phyloP scores from a whole-genome alignment of 2,888 invertebrate genomes.

The Drosophila affinis region DNA sequence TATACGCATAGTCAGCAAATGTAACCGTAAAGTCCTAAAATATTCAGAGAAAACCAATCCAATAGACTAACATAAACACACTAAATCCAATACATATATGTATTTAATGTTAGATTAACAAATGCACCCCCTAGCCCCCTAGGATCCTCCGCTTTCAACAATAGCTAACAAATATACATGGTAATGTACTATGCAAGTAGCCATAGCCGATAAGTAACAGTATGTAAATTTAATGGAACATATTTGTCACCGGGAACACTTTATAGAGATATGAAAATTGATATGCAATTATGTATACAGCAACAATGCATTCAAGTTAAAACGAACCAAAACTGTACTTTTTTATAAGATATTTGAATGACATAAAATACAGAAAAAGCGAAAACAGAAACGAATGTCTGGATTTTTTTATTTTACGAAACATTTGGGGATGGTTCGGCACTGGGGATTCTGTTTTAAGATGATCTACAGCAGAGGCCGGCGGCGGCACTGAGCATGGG shows the following conservation, averaged over 20 bases:
- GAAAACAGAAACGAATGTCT: slow-evolving; percentile 37
- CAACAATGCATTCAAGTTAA: slow-evolving; percentile 58
- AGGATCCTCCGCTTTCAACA: slow-evolving; percentile 47
- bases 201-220: slow-evolving; percentile 46
- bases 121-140: slow-evolving; percentile 7
- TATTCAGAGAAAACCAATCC: slow-evolving; percentile 18
- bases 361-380: slow-evolving; percentile 52
- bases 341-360: slow-evolving; percentile 75
- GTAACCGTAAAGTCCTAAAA: slow-evolving; percentile 6
- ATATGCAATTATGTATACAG: slow-evolving; percentile 38
- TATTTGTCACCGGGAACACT: slow-evolving; percentile 66
- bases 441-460: no score
- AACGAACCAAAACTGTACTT: slow-evolving; percentile 72
- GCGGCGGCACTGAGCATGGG: no score
- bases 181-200: slow-evolving; percentile 33
- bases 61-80: slow-evolving; percentile 33
- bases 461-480: no score
- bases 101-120: neutral
- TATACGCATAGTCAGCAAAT: slow-evolving; percentile 22
- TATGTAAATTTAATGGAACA: slow-evolving; percentile 32
- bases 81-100: neutral
- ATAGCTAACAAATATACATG: slow-evolving; percentile 24
- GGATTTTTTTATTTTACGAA: neutral
- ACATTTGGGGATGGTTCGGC: neutral
- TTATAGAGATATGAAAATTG: slow-evolving; percentile 47